Evolutionary conservation across 1,140 invertebrate species (phyloP).

Genomic region (Halictus rubicundus): DNA sequence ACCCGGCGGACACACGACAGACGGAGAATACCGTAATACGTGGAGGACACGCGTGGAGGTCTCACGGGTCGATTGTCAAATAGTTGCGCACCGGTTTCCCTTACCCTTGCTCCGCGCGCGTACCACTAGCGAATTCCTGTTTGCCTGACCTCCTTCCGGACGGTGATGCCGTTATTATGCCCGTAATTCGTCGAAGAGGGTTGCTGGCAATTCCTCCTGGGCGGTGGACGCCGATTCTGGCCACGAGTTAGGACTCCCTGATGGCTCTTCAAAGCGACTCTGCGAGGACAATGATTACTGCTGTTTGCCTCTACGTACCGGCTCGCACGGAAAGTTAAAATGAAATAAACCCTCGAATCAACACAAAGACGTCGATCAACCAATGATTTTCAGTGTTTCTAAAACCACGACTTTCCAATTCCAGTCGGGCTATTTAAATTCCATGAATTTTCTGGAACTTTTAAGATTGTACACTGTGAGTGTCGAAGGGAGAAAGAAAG

Average conservation of each 20-base stretch:
- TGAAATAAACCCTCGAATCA: too few species aligned
- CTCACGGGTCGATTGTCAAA: conserved; percentile 61
- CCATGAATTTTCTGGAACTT: too few species aligned
- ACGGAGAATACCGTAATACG: conserved; percentile 15
- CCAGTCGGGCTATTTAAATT: too few species aligned
- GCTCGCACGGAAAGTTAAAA: too few species aligned
- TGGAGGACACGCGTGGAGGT: conserved; percentile 11
- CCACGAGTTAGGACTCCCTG: background rate
- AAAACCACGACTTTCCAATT: too few species aligned
- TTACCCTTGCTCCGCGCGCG: background rate
- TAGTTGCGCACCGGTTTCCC: conserved; percentile 29
- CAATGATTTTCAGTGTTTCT: too few species aligned
- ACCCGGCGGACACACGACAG: conserved; percentile 40
- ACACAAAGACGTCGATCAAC: too few species aligned
- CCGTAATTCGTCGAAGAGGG: conserved; percentile 10
- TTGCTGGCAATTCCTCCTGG: conserved; percentile 38
- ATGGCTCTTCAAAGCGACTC: background rate
- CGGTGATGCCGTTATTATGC: background rate
- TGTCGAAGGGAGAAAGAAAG: too few species aligned
- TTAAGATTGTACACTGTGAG: too few species aligned
- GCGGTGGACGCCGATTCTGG: background rate
- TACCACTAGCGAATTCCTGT: background rate
- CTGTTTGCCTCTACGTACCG: too few species aligned
- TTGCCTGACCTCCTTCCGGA: conserved; percentile 24
- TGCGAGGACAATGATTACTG: too few species aligned